Base-by-base conservation (phyloP, 2,888 invertebrate genomes). In the Cosmopolites sordidus region DNA sequence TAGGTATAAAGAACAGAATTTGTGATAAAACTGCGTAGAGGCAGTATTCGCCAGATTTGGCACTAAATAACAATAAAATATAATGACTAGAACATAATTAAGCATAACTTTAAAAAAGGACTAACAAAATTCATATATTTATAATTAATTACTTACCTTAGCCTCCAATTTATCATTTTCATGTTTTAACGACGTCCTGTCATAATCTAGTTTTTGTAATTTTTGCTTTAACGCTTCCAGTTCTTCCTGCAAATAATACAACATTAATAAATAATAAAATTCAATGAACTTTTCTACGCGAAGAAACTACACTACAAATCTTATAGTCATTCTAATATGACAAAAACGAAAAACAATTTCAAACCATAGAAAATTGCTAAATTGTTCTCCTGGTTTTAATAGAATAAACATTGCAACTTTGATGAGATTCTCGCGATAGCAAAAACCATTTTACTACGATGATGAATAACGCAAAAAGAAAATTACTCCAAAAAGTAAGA, bases 141-240 rank as follows among this genome's bases (percentile, higher is more conserved):
- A 6, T 9, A 6, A 6, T 5, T 27, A 33, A 12, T 14, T n/a
- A 52, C 85, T 80, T 73, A 96, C 95, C 87, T 92, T 93, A 54
- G 87, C 83, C 75, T 96, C 95, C 62, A 95, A 78, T 75, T 87
- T 88, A 68, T 93, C 93, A 68, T 89, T 90, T 69, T 92, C 89
- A 70, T 86, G 86, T 76, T 94, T 94, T 72, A 90, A 81, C 64
- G 87, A 84, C 63, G 83, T 84, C 63, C 92, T 81, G 71, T 95
- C 95, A 67, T 81, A 82, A 71, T 96, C 95, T 66, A 92, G 76
- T 74, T 91, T 92, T 61, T 94, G 94, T 69, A 92, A 77, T 75
- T 91, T 92, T 42, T 81, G 72, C 66, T 86, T 85, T 62, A 95
- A 76, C 45, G 83, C 79, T 64, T 92, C 89, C 70, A 96, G 75